Evolutionary conservation across 2,888 invertebrate species (phyloP).

Genomic region (Pristionchus entomophagus): DNA sequence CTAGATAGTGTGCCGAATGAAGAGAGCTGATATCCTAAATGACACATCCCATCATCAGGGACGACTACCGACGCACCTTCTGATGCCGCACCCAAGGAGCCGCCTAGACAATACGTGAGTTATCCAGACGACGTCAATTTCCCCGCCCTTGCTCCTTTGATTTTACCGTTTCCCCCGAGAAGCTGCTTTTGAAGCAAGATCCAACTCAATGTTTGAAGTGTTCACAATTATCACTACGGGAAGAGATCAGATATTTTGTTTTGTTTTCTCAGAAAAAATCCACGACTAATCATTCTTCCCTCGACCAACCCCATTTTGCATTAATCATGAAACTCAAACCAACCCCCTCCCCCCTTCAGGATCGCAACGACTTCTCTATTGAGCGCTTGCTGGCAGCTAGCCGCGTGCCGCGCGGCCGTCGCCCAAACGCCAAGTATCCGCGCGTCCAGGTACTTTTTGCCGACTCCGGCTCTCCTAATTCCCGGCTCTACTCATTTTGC

Average conservation of each 20-base stretch:
- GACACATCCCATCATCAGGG: too few species aligned
- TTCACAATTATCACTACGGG: too few species aligned
- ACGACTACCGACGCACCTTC: not conserved
- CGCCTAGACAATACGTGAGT: too few species aligned
- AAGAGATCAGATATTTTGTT: too few species aligned
- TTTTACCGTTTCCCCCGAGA: too few species aligned
- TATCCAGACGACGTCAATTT: not conserved
- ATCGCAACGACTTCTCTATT: slow-evolving; percentile 76
- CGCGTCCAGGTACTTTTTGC: slow-evolving; percentile 74
- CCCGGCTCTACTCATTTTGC: not conserved
- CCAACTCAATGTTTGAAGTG: too few species aligned
- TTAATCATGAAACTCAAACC: too few species aligned
- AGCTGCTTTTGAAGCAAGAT: too few species aligned
- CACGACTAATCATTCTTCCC: not conserved
- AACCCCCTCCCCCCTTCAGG: slow-evolving; percentile 14
- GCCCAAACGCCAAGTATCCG: slow-evolving; percentile 79
- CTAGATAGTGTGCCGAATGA: too few species aligned
- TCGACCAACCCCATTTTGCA: not conserved
- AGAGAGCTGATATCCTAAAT: too few species aligned
- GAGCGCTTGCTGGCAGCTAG: slow-evolving; percentile 78
- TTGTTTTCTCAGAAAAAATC: too few species aligned
- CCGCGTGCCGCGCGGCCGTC: slow-evolving; percentile 78
- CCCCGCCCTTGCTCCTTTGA: too few species aligned
- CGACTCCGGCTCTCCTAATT: not conserved
- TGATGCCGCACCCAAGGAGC: not conserved